A percentile compares a stretch with the other conserved stretches of the same genome.
These are phyloP conservation scores for Lithophane ornitopus DNA, from an alignment of 2,888 invertebrate genomes.

Conservation along the genomic window DNA sequence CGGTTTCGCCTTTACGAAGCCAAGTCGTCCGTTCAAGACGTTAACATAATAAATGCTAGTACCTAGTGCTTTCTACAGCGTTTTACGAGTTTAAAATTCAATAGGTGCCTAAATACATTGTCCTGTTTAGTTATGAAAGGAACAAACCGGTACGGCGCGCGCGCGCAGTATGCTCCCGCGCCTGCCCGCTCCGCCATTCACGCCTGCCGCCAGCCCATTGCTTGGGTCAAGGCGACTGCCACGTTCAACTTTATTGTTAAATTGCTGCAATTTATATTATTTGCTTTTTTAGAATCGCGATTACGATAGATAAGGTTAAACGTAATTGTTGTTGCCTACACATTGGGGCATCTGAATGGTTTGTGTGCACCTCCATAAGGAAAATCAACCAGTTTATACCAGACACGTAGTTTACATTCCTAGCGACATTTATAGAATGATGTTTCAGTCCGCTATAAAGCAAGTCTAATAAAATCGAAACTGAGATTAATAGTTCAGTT, in stretches of 20 bases:
- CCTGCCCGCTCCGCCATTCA: conserved; percentile 58
- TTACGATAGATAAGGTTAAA: conserved; percentile 68
- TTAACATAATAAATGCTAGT: background rate
- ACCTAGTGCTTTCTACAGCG: background rate
- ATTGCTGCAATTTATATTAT: conserved; percentile 74
- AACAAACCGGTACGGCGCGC: conserved; percentile 64
- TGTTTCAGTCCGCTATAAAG: background rate
- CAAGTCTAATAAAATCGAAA: conserved; percentile 20
- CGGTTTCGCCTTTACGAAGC: background rate
- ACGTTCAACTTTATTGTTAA: conserved; percentile 71
- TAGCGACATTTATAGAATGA: background rate
- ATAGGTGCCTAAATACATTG: conserved; percentile 50
- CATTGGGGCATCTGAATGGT: conserved; percentile 52
- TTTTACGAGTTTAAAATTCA: background rate
- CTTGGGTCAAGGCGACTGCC: conserved; percentile 68
- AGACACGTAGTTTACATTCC: conserved; percentile 11
- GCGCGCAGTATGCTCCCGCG: conserved; percentile 65
- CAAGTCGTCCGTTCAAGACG: background rate
- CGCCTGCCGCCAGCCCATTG: conserved; percentile 65
- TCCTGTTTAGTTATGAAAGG: conserved; percentile 67
- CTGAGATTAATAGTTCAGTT: conserved; percentile 47
- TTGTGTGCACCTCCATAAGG: conserved; percentile 14
- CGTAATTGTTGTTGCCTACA: conserved; percentile 62
- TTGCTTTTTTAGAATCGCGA: conserved; percentile 67
- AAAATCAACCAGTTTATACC: conserved; percentile 3